Evolutionary conservation across 2,888 invertebrate genomes (phyloP), one percentile per base, ranked within the genome.

Genomic region (Protodeltote pygarga): DNA sequence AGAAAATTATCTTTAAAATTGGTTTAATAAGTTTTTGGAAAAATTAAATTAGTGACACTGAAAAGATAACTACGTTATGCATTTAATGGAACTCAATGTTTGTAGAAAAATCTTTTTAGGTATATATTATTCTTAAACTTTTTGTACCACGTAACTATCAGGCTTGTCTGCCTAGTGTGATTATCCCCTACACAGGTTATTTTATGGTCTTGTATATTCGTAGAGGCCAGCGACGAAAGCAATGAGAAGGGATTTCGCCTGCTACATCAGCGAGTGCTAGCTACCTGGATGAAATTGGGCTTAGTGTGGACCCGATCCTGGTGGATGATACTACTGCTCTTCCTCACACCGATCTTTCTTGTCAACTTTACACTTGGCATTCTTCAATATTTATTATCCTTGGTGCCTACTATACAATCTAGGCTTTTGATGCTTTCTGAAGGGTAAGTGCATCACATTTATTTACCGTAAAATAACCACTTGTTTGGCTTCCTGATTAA

Each of bases 281-380:
- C 95, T 0, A 94, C 96, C 89, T 89, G 95, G 74, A 77, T 94
- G 14, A 96, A 96, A 77, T 93, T 95, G 69, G 83, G 86, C 17
- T 77, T 95, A 2, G 93, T 94, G 47, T 93, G 95, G 41, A 75
- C 89, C 9, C 93, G 97, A 3, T 95, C 96, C 17, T 95, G 94
- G 92, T 75, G 94, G 27, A 77, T 96, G 3, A 86, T 94, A 14
- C 13, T 93, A 0, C 86, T 96, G 40, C 96, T 96, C 85, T 88
- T 96, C 13, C 53, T 94, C 1, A 93, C 97, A 37, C 96, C 97
- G 0, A 83, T 95, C 0, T 53, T 95, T 0, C 41, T 95, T 93
- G 87, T 93, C 93, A 62, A 87, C 92, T 8, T 95, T 0, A 92
- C 96, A 11, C 75, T 95, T 0, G 93, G 95, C 1, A 62, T 89